Percentiles rank a stretch among this genome's conserved stretches.
Conservation (phyloP, 2,113 vertebrate species). For the Tachuris rubrigastra region DNA sequence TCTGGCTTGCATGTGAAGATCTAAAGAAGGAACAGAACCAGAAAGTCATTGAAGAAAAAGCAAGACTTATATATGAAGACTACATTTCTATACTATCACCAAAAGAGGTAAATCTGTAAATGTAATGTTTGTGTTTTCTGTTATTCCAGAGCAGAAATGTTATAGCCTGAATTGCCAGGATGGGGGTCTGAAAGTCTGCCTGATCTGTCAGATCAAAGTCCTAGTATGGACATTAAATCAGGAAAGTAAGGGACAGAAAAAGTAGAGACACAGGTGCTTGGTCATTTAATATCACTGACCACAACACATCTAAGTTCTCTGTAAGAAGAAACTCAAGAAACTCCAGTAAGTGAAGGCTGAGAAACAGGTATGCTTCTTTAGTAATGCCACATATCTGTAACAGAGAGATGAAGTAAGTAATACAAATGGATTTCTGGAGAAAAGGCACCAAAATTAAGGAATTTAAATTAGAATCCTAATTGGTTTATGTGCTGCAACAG, state of each 20-base stretch:
- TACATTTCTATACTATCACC: slow-evolving; percentile 98
- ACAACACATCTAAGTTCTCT: not conserved
- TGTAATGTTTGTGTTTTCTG: not conserved
- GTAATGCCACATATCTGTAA: not conserved
- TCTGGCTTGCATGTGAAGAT: slow-evolving; percentile 97
- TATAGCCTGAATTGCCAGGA: not conserved
- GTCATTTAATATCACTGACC: not conserved
- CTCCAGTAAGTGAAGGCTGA: not conserved
- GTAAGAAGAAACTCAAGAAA: not conserved
- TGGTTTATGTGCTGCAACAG: not conserved
- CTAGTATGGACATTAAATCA: not conserved
- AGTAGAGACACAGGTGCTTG: not conserved
- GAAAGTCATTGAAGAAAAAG: slow-evolving; percentile 87
- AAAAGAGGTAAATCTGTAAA: slow-evolving; percentile 87
- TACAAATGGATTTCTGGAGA: not conserved
- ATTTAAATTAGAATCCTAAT: not conserved
- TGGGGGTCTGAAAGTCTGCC: not conserved
- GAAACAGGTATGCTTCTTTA: not conserved
- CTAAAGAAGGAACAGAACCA: slow-evolving; percentile 90
- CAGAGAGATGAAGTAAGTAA: not conserved
- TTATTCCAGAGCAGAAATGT: not conserved
- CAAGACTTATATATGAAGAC: slow-evolving; percentile 96
- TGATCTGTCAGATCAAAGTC: not conserved
- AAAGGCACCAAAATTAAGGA: not conserved
- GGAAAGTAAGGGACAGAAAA: not conserved